Percentiles rank a stretch among this genome's conserved stretches.
phyloP scores from a whole-genome alignment of 2,113 vertebrate genomes.

The Sylvilagus bachmani region DNA sequence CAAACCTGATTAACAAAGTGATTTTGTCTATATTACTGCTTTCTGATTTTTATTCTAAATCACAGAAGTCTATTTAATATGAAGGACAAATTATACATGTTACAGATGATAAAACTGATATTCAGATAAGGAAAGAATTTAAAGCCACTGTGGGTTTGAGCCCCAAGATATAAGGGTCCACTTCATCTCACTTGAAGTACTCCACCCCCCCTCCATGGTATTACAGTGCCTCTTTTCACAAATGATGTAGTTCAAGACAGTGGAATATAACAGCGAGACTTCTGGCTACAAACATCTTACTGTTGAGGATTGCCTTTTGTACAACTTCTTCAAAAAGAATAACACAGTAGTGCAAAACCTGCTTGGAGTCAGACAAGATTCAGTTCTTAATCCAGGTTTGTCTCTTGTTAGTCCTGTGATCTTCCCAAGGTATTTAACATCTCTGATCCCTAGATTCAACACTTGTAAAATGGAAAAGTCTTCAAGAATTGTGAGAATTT shows the following conservation, averaged over 20 bases:
- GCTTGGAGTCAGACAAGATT: background rate
- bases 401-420: background rate
- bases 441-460: background rate
- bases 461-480: background rate
- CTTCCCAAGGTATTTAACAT: background rate
- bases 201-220: background rate
- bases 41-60: background rate
- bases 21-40: background rate
- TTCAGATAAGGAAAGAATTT: background rate
- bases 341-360: background rate
- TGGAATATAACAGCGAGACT: background rate
- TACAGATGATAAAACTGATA: background rate
- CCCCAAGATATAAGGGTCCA: background rate
- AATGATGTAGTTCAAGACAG: background rate
- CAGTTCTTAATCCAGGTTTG: background rate
- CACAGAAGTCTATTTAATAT: background rate
- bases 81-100: background rate
- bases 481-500: background rate
- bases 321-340: background rate
- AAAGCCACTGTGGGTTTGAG: background rate
- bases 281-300: background rate
- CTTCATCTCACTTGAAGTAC: background rate
- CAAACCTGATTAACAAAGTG: background rate
- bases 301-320: background rate
- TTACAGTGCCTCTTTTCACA: background rate